Evolutionary conservation across 1,140 invertebrate species (phyloP), one percentile per base, ranked within the genome.

Genomic region (Penaeus chinensis): DNA sequence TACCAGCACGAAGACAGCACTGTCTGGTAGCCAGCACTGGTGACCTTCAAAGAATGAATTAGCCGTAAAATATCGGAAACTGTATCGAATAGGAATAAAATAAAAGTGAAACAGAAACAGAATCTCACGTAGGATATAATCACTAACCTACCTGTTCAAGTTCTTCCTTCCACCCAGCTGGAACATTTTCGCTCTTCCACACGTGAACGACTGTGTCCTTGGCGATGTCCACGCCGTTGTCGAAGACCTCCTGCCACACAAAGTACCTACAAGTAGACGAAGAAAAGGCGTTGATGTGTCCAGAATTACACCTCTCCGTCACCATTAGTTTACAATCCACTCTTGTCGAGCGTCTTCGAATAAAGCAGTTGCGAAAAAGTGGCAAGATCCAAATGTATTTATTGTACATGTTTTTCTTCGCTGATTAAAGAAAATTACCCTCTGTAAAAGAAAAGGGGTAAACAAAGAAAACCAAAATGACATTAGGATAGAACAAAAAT

Each of bases 231-330:
- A 95, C 95, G 37, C 94, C 94, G 92, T 98, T 96, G 89, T 95
- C 95, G 91, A 97, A 96, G 0, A 98, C 96, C 93, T 98, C 97
- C 93, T 99, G 96, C 97, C 97, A 99, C 1, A 99, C 96, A 24
- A 98, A 94, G 78, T 95, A 94, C 20, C 92, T 94, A 2, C 8
- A 62, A 32, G 32, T 54, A 16, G 10, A 54, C 10, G 54, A 80
- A 20, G 19, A 80, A 42, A 71, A 20, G 18, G 19, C 11, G 19
- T 71, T 71, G 5, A 13, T 54, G 11, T 13, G 10, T 54, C 16
- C 54, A 54, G 0, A 16, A 16, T 54, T 42, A 0, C 37, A 42
- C 37, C 37, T 42, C 4, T 42, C 37, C 37, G 37, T 42, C 4
- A 7, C 4, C 4, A 42, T 42, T 42, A 4, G 2, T 42, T 4